Percentiles rank a stretch among this genome's conserved stretches.
Conservation (phyloP, 2,113 vertebrate genomes). For the Gymnobelideus leadbeateri region DNA sequence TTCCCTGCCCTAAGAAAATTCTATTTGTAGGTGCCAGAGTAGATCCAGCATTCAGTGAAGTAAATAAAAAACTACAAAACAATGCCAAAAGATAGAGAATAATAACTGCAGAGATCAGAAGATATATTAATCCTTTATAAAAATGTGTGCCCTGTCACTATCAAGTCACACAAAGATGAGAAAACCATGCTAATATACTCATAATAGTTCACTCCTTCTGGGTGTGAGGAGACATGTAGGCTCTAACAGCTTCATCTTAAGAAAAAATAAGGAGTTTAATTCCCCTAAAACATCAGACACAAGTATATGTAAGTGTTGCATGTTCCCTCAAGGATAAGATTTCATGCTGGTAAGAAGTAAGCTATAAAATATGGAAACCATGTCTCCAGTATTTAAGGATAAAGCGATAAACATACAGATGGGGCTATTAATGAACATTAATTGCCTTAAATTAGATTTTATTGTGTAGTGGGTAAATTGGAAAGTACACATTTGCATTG, state of each 20-base stretch:
- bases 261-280: not conserved
- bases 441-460: conserved; percentile 82
- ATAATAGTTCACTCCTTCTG: not conserved
- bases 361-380: conserved; percentile 75
- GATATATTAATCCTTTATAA: not conserved
- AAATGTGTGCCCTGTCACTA: not conserved
- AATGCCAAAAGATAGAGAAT: not conserved
- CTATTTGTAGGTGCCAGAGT: not conserved
- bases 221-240: not conserved
- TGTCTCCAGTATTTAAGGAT: conserved; percentile 80
- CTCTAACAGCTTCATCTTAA: not conserved
- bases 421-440: conserved; percentile 82
- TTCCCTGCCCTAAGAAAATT: not conserved
- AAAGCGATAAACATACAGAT: conserved; percentile 81
- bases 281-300: conserved; percentile 39
- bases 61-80: not conserved
- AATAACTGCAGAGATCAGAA: not conserved
- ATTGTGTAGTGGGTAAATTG: conserved; percentile 81
- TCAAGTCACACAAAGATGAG: not conserved
- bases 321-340: conserved; percentile 71
- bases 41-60: not conserved
- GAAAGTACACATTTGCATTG: conserved; percentile 82
- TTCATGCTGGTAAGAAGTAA: conserved; percentile 70
- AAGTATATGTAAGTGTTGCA: conserved; percentile 51
- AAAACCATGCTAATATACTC: not conserved